Evolutionary conservation across 2,113 vertebrate genomes (phyloP).

Genomic region (Bubo scandiacus): DNA sequence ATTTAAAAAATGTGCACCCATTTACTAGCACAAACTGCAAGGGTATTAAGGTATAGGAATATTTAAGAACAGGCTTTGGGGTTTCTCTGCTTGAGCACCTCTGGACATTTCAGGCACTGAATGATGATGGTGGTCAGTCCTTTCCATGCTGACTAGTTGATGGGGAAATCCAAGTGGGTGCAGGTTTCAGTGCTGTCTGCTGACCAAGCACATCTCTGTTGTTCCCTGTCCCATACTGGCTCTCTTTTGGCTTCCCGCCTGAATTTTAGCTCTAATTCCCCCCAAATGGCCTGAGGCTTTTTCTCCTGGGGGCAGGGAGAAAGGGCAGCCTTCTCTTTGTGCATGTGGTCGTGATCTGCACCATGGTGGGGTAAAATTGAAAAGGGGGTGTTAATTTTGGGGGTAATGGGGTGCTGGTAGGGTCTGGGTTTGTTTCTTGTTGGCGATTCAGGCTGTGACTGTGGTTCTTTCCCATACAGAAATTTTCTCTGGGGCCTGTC

Average conservation of each 20-base stretch:
- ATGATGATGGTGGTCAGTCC: background rate
- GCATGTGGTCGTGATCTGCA: background rate
- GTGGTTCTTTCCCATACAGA: background rate
- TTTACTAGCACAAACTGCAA: background rate
- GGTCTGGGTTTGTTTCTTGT: background rate
- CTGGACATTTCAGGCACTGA: background rate
- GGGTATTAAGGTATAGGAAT: background rate
- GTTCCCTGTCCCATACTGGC: background rate
- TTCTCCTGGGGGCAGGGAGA: rapidly evolving
- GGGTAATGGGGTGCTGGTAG: background rate
- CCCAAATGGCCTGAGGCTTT: background rate
- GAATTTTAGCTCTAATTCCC: background rate
- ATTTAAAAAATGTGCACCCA: slow-evolving; percentile 8
- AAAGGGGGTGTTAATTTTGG: background rate
- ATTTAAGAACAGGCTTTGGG: background rate
- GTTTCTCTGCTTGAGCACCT: background rate
- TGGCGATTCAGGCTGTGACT: background rate
- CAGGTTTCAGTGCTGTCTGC: background rate
- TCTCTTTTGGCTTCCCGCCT: background rate
- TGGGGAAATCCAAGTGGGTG: background rate
- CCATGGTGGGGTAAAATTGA: rapidly evolving
- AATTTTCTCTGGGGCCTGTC: background rate
- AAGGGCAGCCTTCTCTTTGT: background rate
- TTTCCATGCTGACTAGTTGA: background rate
- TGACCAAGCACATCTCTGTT: background rate